A percentile compares a stretch with the other conserved stretches of the same genome.
Evolutionary conservation across 2,888 invertebrate species (phyloP).

Genomic region (Eumacrocentrus americanus): DNA sequence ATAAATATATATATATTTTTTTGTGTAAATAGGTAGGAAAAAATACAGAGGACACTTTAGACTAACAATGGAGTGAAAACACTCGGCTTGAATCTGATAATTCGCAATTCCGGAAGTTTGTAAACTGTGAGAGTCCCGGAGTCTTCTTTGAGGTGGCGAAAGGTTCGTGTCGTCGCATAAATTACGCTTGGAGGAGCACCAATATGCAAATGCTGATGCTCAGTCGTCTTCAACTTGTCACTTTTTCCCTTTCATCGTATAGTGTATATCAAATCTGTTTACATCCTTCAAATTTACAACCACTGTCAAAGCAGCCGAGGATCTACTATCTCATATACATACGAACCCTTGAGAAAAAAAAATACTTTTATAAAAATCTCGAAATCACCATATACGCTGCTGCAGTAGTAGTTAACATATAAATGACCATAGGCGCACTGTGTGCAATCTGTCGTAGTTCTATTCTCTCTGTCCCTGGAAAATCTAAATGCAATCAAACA

Average conservation of each 20-base stretch:
- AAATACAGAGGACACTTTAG: neutral
- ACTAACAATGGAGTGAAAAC: neutral
- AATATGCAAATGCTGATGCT: slow-evolving; percentile 20
- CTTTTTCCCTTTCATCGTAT: slow-evolving; percentile 1
- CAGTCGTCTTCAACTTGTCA: slow-evolving; percentile 17
- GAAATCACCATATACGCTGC: slow-evolving; percentile 30
- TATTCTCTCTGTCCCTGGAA: neutral
- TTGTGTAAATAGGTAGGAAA: neutral
- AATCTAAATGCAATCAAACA: slow-evolving; percentile 19
- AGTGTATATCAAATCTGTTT: slow-evolving; percentile 3
- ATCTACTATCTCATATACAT: too few relatives aligned
- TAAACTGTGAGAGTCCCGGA: slow-evolving; percentile 4
- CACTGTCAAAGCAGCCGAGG: too few relatives aligned
- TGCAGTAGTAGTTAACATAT: slow-evolving; percentile 35
- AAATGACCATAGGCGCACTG: slow-evolving; percentile 29
- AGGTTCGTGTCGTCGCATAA: slow-evolving; percentile 23
- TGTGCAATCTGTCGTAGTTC: neutral
- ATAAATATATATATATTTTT: too few relatives aligned
- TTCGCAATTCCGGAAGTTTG: slow-evolving; percentile 3
- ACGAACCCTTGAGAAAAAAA: slow-evolving; percentile 9
- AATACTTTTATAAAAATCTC: neutral
- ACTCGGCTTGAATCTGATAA: neutral
- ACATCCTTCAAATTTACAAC: too few relatives aligned
- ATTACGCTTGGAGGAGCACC: slow-evolving; percentile 8
- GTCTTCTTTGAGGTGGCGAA: slow-evolving; percentile 9